These are phyloP conservation scores for Doris montereyensis DNA, from an alignment of 2,888 invertebrate genomes.

Conservation along the genomic window DNA sequence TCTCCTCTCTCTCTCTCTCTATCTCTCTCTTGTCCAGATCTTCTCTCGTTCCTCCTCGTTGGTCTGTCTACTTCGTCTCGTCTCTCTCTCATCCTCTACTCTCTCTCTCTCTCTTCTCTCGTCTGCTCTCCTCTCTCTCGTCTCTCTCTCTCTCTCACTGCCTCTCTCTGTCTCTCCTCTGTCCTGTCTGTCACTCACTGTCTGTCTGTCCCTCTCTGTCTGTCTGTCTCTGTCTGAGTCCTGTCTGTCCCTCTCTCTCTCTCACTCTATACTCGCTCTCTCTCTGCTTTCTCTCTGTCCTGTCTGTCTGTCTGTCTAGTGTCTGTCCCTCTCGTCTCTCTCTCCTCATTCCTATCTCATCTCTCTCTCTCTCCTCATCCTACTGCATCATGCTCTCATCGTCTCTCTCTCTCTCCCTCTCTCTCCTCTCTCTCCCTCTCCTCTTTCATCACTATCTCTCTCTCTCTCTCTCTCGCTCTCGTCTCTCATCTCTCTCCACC, in stretches of 20 bases:
- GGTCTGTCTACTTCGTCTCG: not conserved
- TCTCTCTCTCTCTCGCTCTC: slow-evolving; percentile 28
- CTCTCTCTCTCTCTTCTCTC: no score
- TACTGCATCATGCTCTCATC: no score
- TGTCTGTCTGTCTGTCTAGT: no score
- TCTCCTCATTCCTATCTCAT: not conserved
- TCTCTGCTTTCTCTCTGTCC: not conserved
- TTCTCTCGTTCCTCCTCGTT: not conserved
- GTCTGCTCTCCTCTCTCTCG: no score
- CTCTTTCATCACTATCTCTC: no score
- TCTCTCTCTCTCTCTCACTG: not conserved
- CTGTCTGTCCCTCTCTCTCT: not conserved
- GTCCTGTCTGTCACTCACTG: not conserved
- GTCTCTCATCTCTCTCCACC: no score
- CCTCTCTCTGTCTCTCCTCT: not conserved
- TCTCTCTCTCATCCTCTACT: no score
- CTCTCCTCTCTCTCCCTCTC: no score
- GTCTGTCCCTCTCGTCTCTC: not conserved
- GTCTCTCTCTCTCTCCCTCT: no score
- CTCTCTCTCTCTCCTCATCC: no score
- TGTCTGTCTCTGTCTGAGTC: not conserved
- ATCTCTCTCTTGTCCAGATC: not conserved
- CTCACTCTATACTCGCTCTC: not conserved
- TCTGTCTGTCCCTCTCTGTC: no score
- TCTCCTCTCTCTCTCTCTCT: not conserved